These are phyloP conservation scores for Drosophila anomalata DNA, from an alignment of 2,888 invertebrate species.

Conservation along the genomic window DNA sequence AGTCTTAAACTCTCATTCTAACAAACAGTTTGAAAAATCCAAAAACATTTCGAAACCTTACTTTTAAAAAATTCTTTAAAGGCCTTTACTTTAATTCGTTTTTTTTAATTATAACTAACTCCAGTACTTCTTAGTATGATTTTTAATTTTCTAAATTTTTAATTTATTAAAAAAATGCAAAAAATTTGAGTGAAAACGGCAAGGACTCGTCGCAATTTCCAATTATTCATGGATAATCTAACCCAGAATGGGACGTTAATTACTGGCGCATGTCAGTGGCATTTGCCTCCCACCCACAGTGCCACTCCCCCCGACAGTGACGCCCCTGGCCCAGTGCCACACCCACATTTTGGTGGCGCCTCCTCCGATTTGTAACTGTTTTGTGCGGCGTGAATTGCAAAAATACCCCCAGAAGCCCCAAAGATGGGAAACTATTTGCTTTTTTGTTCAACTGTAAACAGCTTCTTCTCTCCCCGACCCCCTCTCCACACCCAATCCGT, in stretches of 20 bases:
- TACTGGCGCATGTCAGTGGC: conserved; percentile 77
- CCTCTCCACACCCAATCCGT: not conserved
- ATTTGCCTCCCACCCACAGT: conserved; percentile 12
- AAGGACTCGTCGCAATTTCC: conserved; percentile 54
- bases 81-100: too few species aligned
- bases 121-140: too few species aligned
- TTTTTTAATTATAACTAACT: too few species aligned
- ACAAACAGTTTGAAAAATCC: too few species aligned
- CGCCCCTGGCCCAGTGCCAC: not conserved
- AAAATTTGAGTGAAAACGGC: conserved; percentile 3
- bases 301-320: not conserved
- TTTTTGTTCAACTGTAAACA: conserved; percentile 41
- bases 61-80: too few species aligned
- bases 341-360: not conserved
- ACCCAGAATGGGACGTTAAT: conserved; percentile 84
- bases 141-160: too few species aligned
- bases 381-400: conserved; percentile 37
- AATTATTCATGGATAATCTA: conserved; percentile 84
- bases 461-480: not conserved
- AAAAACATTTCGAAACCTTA: too few species aligned
- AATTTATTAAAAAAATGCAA: not conserved
- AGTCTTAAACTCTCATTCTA: too few species aligned
- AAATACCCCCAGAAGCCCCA: conserved; percentile 10
- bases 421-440: conserved; percentile 28
- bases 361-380: conserved; percentile 13